Percentiles rank a stretch among this genome's conserved stretches.
These are phyloP conservation scores for Charadrius vociferus DNA, from an alignment of 2,113 vertebrate genomes.

Conservation along the genomic window DNA sequence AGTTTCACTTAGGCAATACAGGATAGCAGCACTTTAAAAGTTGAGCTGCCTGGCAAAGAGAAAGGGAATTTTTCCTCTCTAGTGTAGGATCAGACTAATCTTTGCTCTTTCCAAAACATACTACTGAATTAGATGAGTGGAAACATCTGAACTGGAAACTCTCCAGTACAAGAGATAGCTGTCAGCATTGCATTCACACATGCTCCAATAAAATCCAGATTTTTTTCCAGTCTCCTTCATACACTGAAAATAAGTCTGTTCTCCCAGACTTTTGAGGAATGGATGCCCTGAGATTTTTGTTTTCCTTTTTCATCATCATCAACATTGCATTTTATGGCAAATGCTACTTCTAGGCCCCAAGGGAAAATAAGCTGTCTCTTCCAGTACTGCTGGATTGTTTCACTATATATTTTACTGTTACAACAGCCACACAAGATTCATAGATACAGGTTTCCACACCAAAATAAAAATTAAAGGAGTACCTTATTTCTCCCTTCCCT, in stretches of 20 bases:
- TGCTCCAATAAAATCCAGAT: neutral
- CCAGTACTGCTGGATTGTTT: neutral
- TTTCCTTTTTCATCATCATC: neutral
- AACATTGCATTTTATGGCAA: neutral
- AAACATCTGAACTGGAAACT: neutral
- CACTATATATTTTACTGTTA: neutral
- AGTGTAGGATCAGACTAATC: neutral
- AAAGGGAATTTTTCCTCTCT: neutral
- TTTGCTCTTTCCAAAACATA: neutral
- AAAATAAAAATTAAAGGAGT: neutral
- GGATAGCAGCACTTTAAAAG: neutral
- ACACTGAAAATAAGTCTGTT: neutral
- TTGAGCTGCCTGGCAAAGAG: neutral
- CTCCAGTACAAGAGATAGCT: neutral
- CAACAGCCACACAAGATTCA: neutral
- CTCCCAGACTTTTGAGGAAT: neutral
- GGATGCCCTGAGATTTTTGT: neutral
- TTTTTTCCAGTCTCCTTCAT: neutral
- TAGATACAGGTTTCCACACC: neutral
- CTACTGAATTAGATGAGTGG: neutral
- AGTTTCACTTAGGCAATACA: too few relatives aligned
- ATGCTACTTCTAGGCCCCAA: neutral
- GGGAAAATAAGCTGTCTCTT: neutral
- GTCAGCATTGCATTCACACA: neutral
- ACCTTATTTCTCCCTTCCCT: neutral